Evolutionary conservation across 2,888 invertebrate species (phyloP), one percentile per base, ranked within the genome.

Genomic region (Odontocolon sp.): DNA sequence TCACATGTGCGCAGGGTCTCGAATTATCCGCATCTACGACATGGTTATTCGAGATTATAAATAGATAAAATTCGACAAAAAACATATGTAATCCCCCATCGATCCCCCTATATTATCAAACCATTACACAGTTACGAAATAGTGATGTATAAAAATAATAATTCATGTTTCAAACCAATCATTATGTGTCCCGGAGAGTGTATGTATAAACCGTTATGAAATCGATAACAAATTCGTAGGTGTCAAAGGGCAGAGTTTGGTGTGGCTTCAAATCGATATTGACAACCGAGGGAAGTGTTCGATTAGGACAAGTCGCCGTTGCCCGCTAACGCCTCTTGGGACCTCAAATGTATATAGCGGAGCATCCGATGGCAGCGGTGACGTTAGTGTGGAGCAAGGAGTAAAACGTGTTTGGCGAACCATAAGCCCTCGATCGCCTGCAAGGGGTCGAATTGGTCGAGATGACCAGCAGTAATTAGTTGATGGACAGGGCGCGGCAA

Each of bases 401-500:
- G 61, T 38, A 50, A n/a, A n/a, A 36, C 23, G 36, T 36, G 64
- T 8, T 50, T 26, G 38, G 0, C 31, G 68, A 42, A 77, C 72
- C 57, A 67, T 73, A 54, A 69, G 42, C 45, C 40, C 38, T 61
- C 33, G 64, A 68, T 73, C 66, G 69, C 40, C 66, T 61, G 47
- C 59, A 59, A 47, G 66, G 50, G 40, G 38, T 59, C 31, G 64
- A 74, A 71, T 63, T 64, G 72, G 56, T 61, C 38, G 45, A 50
- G 72, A 73, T 72, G 72, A 57, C 28, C 16, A 38, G 57, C 54
- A 68, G 71, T 79, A 77, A 79, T 79, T 79, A 79, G 77, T 72
- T 79, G 79, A 79, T 79, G 79, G 75, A 72, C 71, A 67, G 52
- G 79, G 68, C 28, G 68, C 59, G 77, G 68, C 67, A 57, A 74